Conservation (phyloP, 2,797 vertebrate genomes). For the Borostomias antarcticus region DNA sequence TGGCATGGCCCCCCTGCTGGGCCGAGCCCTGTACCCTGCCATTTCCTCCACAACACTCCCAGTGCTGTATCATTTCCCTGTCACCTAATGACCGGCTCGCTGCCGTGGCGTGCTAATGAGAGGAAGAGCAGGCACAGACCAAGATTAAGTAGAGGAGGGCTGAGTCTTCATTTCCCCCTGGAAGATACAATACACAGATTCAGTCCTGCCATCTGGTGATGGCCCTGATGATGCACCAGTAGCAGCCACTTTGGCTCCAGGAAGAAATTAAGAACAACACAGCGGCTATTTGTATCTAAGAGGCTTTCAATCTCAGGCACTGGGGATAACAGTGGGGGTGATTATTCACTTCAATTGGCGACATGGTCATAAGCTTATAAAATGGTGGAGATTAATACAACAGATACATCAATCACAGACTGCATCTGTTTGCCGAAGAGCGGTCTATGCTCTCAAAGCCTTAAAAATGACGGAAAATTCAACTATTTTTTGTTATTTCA, state of each 20-base stretch:
- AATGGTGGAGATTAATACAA: constrained; percentile 48
- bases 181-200: constrained; percentile 62
- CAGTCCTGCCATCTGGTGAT: constrained; percentile 87
- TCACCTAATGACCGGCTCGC: constrained; percentile 95
- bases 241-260: constrained; percentile 89
- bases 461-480: no score
- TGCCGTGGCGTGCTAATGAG: constrained; percentile 83
- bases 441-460: no score
- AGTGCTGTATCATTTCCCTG: constrained; percentile 97
- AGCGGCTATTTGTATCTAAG: constrained; percentile 90
- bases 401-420: constrained; percentile 21
- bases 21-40: constrained; percentile 84
- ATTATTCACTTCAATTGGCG: constrained; percentile 34
- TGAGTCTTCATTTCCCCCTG: constrained; percentile 50
- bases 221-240: constrained; percentile 85
- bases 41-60: constrained; percentile 93
- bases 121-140: constrained; percentile 88
- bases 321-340: constrained; percentile 51
- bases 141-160: constrained; percentile 86
- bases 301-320: constrained; percentile 65
- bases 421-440: no score
- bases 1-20: constrained; percentile 89
- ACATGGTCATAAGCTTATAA: constrained; percentile 29
- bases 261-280: constrained; percentile 92
- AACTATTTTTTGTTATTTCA: no score